phyloP scores from a whole-genome alignment of 2,113 vertebrate genomes.

The Ranitomeya variabilis region DNA sequence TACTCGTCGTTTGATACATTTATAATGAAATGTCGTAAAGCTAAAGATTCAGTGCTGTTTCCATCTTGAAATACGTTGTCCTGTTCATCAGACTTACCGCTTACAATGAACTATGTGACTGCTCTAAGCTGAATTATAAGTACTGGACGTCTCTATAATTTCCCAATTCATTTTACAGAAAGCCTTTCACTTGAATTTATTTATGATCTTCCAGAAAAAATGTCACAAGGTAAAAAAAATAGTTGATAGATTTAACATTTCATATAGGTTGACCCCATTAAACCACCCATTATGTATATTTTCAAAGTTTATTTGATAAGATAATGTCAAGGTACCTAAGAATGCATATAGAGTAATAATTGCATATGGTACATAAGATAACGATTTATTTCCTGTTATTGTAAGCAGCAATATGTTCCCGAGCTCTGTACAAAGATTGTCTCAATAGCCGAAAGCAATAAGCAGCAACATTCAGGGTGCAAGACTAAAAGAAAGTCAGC shows the following conservation, averaged over 20 bases:
- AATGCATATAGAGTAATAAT: background rate
- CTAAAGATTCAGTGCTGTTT: background rate
- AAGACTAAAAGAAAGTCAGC: too few relatives aligned
- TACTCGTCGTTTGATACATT: slow-evolving; percentile 11
- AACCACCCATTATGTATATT: background rate
- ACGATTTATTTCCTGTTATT: background rate
- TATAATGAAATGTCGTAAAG: slow-evolving; percentile 28
- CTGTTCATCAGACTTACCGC: slow-evolving; percentile 28
- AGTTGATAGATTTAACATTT: slow-evolving; percentile 8
- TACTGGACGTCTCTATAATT: slow-evolving; percentile 59
- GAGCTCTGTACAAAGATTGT: too few relatives aligned
- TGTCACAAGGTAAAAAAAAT: slow-evolving; percentile 47
- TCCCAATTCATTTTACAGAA: slow-evolving; percentile 48
- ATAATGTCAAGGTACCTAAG: background rate
- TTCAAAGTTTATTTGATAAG: background rate
- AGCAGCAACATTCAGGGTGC: too few relatives aligned
- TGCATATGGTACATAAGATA: background rate
- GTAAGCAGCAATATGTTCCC: too few relatives aligned
- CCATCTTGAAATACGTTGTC: background rate
- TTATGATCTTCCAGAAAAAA: slow-evolving; percentile 52
- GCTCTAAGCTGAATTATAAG: slow-evolving; percentile 16
- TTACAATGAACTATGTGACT: slow-evolving; percentile 54
- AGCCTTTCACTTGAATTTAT: background rate
- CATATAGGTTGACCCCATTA: slow-evolving; percentile 22
- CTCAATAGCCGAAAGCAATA: too few relatives aligned